A percentile compares a stretch with the other conserved stretches of the same genome.
These are phyloP conservation scores for Cottus gobio DNA, from an alignment of 2,113 vertebrate genomes.

Conservation along the genomic window DNA sequence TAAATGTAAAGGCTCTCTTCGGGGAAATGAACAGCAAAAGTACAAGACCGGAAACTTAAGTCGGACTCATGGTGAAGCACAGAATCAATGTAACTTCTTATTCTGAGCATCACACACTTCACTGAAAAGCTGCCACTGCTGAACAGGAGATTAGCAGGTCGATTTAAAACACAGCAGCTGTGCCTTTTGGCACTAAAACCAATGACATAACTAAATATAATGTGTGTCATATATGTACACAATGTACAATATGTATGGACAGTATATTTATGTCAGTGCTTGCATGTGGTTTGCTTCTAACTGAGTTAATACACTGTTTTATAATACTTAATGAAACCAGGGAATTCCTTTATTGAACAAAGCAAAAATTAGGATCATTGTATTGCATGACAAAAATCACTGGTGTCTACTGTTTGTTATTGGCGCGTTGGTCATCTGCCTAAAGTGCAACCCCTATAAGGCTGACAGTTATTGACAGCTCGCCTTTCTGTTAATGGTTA, in stretches of 20 bases:
- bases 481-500: constrained; percentile 32
- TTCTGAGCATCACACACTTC: neutral
- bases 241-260: neutral
- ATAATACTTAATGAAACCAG: constrained; percentile 7
- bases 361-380: neutral
- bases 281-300: neutral
- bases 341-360: constrained; percentile 21
- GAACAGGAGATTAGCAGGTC: neutral
- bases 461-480: constrained; percentile 44
- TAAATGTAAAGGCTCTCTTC: neutral
- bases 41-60: neutral
- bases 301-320: neutral
- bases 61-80: neutral
- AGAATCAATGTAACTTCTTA: neutral
- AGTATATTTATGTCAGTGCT: neutral
- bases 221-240: neutral
- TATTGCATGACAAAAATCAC: neutral
- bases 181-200: neutral
- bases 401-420: neutral
- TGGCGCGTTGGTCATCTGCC: constrained; percentile 6
- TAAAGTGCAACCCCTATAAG: constrained; percentile 13
- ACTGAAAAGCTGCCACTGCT: neutral
- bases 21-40: neutral
- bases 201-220: neutral
- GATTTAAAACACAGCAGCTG: neutral